phyloP scores from a whole-genome alignment of 2,888 invertebrate genomes.

The Lepeophtheirus nordmannii region DNA sequence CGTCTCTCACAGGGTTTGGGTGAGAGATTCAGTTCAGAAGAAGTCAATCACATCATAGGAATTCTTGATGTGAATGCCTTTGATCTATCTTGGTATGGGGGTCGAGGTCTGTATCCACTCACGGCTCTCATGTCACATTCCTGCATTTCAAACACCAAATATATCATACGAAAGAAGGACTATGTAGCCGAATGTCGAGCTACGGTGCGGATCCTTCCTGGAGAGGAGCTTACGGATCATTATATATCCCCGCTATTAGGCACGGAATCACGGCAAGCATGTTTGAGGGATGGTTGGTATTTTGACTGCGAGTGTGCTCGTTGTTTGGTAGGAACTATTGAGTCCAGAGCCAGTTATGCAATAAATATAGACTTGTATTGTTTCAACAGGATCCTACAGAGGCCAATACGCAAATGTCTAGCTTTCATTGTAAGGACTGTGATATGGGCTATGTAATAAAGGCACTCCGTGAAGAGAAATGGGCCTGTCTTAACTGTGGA shows the following conservation, averaged over 20 bases:
- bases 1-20: neutral
- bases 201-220: neutral
- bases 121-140: slow-evolving; percentile 3
- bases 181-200: neutral
- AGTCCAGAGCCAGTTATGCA: neutral
- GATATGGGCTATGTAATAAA: neutral
- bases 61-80: slow-evolving; percentile 19
- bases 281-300: slow-evolving; percentile 14
- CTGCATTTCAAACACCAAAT: slow-evolving; percentile 14
- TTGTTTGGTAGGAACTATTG: neutral
- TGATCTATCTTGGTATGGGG: neutral
- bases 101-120: slow-evolving; percentile 11
- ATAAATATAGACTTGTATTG: neutral
- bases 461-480: neutral
- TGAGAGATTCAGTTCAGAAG: neutral
- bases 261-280: neutral
- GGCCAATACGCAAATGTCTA: neutral
- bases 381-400: neutral
- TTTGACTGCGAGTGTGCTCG: slow-evolving; percentile 17
- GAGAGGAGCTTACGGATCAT: slow-evolving; percentile 8
- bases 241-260: slow-evolving; percentile 17
- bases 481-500: neutral
- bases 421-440: neutral
- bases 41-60: slow-evolving; percentile 18
- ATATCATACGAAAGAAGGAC: slow-evolving; percentile 2